Evolutionary conservation across 2,113 vertebrate genomes (phyloP), one percentile per base, ranked within the genome.

Genomic region (Xenopus borealis): DNA sequence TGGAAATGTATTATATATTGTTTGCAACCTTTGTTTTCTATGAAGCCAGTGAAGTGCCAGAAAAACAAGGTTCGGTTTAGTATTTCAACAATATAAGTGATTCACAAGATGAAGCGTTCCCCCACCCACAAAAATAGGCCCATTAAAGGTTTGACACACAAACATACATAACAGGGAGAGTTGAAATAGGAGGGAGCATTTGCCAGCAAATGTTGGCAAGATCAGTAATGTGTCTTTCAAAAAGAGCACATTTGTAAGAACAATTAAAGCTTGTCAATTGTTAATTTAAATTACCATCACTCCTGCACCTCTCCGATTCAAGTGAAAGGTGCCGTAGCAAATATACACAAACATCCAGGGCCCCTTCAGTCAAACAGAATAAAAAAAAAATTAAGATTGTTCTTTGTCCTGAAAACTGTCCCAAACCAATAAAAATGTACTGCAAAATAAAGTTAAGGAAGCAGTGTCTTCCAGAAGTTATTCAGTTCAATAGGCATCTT

Each of bases 391-490:
- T 69, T 71, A 64, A 82, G 84, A 87, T 87, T 85, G 83, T 88
- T 10, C 67, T 72, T 72, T 62, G 20, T 63, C 70, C 70, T 77
- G 74, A 52, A 77, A 64, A 70, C 59, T 69, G 59, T 70, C 67
- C 50, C 59, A 58, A 77, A 77, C 74, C 69, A 61, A 81, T 83
- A 86, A 87, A 81, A 83, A 82, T 88, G 84, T 87, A 92, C 91
- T 94, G 93, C 92, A 93, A 95, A 96, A 96, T 93, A 94, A 95
- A 97, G 94, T 92, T 89, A 79, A 96, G 94, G 93, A 94, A 94
- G 94, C 93, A 92, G 92, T 92, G 90, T 93, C 91, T 95, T 92
- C 87, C 85, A 92, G 91, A 90, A 88, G 90, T 90, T 90, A 91
- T 92, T 92, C 88, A 91, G 91, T 93, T 89, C 82, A 79, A 85